Evolutionary conservation across 2,113 vertebrate species (phyloP).

Genomic region (Silurus meridionalis): DNA sequence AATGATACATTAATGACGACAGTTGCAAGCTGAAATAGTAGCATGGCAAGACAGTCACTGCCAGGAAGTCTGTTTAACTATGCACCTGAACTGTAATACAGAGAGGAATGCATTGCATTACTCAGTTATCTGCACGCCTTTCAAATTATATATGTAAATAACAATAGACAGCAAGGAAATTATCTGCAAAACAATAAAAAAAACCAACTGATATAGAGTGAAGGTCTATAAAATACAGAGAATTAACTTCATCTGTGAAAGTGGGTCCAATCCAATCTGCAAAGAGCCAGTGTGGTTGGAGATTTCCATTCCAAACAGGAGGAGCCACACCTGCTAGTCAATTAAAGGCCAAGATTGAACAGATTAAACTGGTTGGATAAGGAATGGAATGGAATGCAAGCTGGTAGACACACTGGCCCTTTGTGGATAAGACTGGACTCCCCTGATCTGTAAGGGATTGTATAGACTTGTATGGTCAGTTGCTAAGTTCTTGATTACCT

Average conservation of each 20-base stretch:
- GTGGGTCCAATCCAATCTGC: background rate
- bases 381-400: background rate
- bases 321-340: background rate
- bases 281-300: background rate
- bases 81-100: background rate
- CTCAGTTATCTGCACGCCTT: background rate
- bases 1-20: background rate
- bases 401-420: background rate
- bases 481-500: background rate
- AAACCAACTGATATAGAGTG: background rate
- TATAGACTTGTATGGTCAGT: background rate
- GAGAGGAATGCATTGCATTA: background rate
- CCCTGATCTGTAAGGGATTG: background rate
- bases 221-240: background rate
- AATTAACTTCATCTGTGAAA: background rate
- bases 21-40: background rate
- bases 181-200: background rate
- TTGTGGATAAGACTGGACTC: background rate
- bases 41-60: background rate
- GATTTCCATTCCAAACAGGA: constrained; percentile 15
- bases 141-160: background rate
- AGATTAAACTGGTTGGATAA: background rate
- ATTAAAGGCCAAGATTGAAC: constrained; percentile 3
- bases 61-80: background rate
- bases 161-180: background rate